These are phyloP conservation scores for Scophthalmus maximus DNA, from an alignment of 2,113 vertebrate genomes.

Conservation along the genomic window DNA sequence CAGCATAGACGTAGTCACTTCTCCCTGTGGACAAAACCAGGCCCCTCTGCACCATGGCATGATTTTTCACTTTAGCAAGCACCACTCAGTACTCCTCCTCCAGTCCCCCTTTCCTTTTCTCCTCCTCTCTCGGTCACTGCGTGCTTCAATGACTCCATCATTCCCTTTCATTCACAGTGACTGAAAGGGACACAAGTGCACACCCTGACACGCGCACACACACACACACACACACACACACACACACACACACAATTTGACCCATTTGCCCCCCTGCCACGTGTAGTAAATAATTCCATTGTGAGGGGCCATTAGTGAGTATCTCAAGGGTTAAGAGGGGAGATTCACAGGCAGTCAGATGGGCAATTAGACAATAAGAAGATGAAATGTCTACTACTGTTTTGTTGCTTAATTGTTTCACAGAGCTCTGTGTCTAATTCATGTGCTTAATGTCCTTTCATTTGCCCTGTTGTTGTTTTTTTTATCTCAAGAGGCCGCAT, in stretches of 20 bases:
- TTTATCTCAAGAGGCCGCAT: conserved; percentile 30
- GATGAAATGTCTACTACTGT: conserved; percentile 73
- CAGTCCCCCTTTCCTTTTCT: conserved; percentile 52
- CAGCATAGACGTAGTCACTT: conserved; percentile 85
- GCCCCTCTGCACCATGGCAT: conserved; percentile 88
- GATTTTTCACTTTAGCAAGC: conserved; percentile 90
- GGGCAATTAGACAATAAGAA: conserved; percentile 79
- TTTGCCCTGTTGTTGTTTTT: conserved; percentile 14
- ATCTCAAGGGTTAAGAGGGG: conserved; percentile 76
- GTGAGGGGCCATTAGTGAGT: conserved; percentile 71
- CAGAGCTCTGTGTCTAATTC: conserved; percentile 64
- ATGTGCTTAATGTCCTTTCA: conserved; percentile 61
- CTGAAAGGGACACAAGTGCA: conserved; percentile 39
- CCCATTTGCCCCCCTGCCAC: conserved; percentile 71
- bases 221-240: conserved; percentile 34
- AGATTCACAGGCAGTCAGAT: conserved; percentile 65
- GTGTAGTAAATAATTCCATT: conserved; percentile 79
- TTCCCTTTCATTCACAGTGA: conserved; percentile 70
- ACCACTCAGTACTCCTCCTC: conserved; percentile 53
- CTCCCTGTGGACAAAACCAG: conserved; percentile 85
- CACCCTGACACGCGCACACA: conserved; percentile 21
- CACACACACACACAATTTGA: conserved; percentile 68
- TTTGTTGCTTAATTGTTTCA: conserved; percentile 66
- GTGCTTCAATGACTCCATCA: conserved; percentile 85
- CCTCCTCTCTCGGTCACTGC: conserved; percentile 53